phyloP scores from a whole-genome alignment of 2,797 vertebrate species.

The Eutrigla gurnardus region DNA sequence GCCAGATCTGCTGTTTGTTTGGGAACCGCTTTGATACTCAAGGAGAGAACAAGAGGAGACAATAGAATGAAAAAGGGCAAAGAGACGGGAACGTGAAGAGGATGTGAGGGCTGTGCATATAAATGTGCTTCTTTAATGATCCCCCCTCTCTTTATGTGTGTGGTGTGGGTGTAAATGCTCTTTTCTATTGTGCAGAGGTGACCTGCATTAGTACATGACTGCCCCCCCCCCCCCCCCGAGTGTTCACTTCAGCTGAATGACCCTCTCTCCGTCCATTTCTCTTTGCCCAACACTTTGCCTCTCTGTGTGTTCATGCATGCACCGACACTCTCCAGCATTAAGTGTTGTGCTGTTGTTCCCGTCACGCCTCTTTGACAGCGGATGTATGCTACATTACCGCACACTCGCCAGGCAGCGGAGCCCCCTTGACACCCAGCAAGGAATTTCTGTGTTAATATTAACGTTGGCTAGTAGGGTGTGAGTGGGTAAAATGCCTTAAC shows the following conservation, averaged over 20 bases:
- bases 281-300: constrained; percentile 58
- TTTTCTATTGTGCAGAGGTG: constrained; percentile 63
- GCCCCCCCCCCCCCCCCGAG: constrained; percentile 62
- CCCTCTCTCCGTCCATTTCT: constrained; percentile 62
- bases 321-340: constrained; percentile 67
- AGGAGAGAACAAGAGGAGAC: constrained; percentile 41
- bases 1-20: constrained; percentile 76
- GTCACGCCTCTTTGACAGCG: constrained; percentile 64
- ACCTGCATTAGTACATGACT: constrained; percentile 67
- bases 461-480: constrained; percentile 48
- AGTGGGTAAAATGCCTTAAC: constrained; percentile 50
- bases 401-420: constrained; percentile 66
- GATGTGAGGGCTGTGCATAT: constrained; percentile 57
- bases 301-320: constrained; percentile 73
- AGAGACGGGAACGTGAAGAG: constrained; percentile 35
- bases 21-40: constrained; percentile 57
- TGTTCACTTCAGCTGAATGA: constrained; percentile 74
- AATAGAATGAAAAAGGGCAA: constrained; percentile 34
- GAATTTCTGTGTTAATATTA: constrained; percentile 75
- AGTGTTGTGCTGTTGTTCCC: constrained; percentile 62
- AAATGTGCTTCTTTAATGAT: constrained; percentile 50
- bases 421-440: constrained; percentile 41
- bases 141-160: constrained; percentile 19
- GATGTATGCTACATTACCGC: constrained; percentile 65
- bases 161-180: constrained; percentile 65